A percentile compares a stretch with the other conserved stretches of the same genome.
Evolutionary conservation across 2,888 invertebrate species (phyloP).

Genomic region (Cotesia congregata): DNA sequence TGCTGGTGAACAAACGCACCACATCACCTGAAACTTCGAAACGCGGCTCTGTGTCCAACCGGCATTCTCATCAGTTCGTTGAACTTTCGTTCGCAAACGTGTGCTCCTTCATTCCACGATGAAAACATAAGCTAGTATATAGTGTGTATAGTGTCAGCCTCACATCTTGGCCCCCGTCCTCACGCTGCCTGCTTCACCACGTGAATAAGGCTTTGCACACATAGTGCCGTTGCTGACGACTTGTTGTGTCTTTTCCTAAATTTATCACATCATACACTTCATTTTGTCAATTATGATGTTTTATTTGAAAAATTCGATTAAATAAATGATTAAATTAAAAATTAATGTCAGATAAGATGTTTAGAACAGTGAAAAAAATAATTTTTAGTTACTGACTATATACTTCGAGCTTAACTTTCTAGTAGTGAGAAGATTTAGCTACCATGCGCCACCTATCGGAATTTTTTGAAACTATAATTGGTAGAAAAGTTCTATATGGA

Average conservation of each 20-base stretch:
- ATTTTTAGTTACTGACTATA: too few relatives aligned
- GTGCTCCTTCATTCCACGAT: conserved; percentile 28
- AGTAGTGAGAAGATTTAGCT: too few relatives aligned
- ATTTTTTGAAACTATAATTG: too few relatives aligned
- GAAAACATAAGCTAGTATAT: conserved; percentile 28
- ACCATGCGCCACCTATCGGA: too few relatives aligned
- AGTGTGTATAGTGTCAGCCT: conserved; percentile 22
- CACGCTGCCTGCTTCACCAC: neutral
- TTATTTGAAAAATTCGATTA: too few relatives aligned
- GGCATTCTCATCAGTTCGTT: conserved; percentile 38
- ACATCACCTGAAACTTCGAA: conserved; percentile 35
- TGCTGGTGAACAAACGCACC: conserved; percentile 23
- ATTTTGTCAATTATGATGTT: too few relatives aligned
- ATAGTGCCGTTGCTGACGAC: conserved; percentile 25
- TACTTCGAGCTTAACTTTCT: too few relatives aligned
- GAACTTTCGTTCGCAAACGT: conserved; percentile 33
- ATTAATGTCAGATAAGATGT: too few relatives aligned
- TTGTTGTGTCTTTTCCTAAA: neutral
- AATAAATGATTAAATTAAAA: too few relatives aligned
- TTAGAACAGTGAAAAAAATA: too few relatives aligned
- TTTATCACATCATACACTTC: neutral
- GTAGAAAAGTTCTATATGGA: too few relatives aligned
- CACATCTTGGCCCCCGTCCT: neutral
- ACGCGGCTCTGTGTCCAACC: conserved; percentile 35
- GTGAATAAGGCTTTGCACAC: conserved; percentile 13